Evolutionary conservation across 2,888 invertebrate genomes (phyloP).

Genomic region (Drosophila kuntzei): DNA sequence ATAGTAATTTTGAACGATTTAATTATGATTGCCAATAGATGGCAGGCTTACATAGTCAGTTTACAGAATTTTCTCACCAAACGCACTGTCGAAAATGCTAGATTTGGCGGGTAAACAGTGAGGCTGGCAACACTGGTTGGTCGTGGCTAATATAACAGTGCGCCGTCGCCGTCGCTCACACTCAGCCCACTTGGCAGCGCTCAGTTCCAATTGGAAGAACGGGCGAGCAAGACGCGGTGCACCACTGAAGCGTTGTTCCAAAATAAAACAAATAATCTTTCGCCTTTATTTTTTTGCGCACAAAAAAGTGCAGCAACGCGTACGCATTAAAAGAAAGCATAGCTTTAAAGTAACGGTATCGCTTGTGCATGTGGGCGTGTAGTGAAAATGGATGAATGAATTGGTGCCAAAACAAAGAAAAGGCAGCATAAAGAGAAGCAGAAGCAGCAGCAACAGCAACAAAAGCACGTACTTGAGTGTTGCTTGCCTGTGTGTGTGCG

Average conservation of each 20-base stretch:
- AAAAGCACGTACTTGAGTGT: slow-evolving; percentile 63
- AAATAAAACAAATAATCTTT: slow-evolving; percentile 51
- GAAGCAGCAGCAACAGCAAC: slow-evolving; percentile 46
- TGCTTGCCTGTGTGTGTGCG: slow-evolving; percentile 42
- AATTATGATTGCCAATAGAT: not conserved
- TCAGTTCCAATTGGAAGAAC: slow-evolving; percentile 73
- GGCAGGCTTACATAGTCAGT: not conserved
- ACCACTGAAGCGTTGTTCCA: slow-evolving; percentile 50
- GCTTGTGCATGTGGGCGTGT: slow-evolving; percentile 36
- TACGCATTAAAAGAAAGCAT: slow-evolving; percentile 54
- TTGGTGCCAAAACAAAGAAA: slow-evolving; percentile 47
- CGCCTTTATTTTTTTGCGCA: slow-evolving; percentile 52
- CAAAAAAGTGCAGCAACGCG: slow-evolving; percentile 33
- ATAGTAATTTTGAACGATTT: not conserved
- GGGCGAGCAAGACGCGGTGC: slow-evolving; percentile 64
- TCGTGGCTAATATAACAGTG: slow-evolving; percentile 47
- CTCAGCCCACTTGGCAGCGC: slow-evolving; percentile 44
- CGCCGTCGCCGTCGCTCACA: slow-evolving; percentile 64
- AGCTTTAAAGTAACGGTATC: slow-evolving; percentile 33
- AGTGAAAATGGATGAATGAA: slow-evolving; percentile 50
- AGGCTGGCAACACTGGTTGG: slow-evolving; percentile 37
- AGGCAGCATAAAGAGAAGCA: slow-evolving; percentile 34
- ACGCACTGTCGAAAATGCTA: not conserved
- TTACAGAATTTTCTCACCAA: not conserved
- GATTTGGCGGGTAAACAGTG: slow-evolving; percentile 34